A percentile compares a stretch with the other conserved stretches of the same genome.
phyloP scores from a whole-genome alignment of 2,113 vertebrate species.

The Aegotheles bennettii region DNA sequence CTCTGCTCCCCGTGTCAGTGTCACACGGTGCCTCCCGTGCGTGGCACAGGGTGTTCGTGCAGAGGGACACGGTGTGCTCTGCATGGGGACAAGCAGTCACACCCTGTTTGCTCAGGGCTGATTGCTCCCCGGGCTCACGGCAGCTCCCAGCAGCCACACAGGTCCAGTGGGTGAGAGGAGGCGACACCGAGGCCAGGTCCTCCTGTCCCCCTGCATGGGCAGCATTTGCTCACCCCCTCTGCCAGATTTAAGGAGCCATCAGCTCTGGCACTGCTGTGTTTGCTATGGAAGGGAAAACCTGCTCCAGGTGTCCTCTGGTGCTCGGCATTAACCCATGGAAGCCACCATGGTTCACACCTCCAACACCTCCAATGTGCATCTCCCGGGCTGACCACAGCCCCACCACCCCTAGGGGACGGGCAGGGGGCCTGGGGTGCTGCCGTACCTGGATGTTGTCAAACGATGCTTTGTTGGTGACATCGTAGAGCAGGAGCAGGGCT shows the following conservation, averaged over 20 bases:
- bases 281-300: not conserved
- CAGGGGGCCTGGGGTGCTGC: not conserved
- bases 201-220: not conserved
- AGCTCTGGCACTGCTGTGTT: not conserved
- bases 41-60: not conserved
- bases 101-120: not conserved
- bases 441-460: constrained; percentile 93
- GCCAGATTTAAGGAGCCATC: too few species aligned
- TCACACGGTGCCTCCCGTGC: rapidly evolving
- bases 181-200: not conserved
- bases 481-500: constrained; percentile 91
- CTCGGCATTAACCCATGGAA: not conserved
- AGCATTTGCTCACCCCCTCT: rapidly evolving
- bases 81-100: not conserved
- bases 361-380: not conserved
- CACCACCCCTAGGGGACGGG: rapidly evolving
- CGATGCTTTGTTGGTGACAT: constrained; percentile 90
- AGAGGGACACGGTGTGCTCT: not conserved
- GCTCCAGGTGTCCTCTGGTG: not conserved
- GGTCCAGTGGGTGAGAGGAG: rapidly evolving
- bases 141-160: not conserved
- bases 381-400: not conserved
- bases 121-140: rapidly evolving
- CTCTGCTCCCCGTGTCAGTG: not conserved
- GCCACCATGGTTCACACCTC: rapidly evolving